Base-by-base conservation (phyloP, 2,797 vertebrate genomes). In the Gymnoscopelus microlampas region DNA sequence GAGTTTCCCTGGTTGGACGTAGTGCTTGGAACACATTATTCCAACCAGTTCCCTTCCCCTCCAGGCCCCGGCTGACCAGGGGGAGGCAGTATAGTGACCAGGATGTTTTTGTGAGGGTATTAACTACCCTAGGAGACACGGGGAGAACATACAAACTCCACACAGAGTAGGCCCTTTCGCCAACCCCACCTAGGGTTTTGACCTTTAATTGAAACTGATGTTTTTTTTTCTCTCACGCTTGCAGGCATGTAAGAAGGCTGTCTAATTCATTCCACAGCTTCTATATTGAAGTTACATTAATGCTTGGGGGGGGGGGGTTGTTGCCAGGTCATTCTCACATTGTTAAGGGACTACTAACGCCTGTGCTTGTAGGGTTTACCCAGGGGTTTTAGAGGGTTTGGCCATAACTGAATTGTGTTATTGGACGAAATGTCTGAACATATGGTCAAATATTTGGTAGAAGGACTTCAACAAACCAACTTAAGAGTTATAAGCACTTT, bases 261-360 rank as follows among this genome's bases (percentile, higher is more conserved):
- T 87, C 84, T 90, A 89, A 91, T 92, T 91, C 87, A 88, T 91
- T 87, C 86, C 75, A 76, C 81, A 83, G 78, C 79, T 82, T 77
- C 66, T 32, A 72, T 82, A 88, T 90, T 88, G 84, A 91, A 90
- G 88, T 78, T n/a, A n/a, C 67, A 78, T 84, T 87, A 88, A 91
- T 88, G 88, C 80, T 63, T 74, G 11, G 65, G 32, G 5, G 32
- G 32, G 32, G 32, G 32, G 32, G 76, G 69, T 80, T 85, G 86
- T 71, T 80, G 50, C 80, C 75, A 85, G 79, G 78, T 76, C 81
- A 76, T 89, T 88, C n/a, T n/a, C n/a, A n/a, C n/a, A n/a, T n/a
- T n/a, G n/a, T n/a, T n/a, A n/a, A n/a, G n/a, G n/a, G 19, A 19
- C 19, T 1, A 19, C 71, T 70, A 63, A 85, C 88, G 81, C 80